These are phyloP conservation scores for Verasper variegatus DNA, from an alignment of 2,113 vertebrate species.

Conservation along the genomic window DNA sequence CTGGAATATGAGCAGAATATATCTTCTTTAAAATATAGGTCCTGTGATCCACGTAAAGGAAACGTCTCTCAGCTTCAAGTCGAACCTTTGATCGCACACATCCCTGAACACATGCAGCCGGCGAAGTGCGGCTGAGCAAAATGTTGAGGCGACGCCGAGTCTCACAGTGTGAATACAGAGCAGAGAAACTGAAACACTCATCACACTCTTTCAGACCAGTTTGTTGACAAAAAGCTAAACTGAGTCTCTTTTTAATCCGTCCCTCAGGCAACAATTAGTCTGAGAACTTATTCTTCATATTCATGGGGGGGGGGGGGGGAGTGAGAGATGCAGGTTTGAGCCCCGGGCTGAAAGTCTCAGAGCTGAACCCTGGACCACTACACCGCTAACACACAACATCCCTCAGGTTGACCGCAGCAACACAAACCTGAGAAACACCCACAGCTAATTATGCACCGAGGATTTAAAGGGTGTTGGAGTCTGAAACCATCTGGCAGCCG, in stretches of 20 bases:
- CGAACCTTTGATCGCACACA: too few relatives aligned
- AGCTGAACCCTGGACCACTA: slow-evolving; percentile 14
- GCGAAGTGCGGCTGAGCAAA: too few relatives aligned
- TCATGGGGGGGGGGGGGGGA: background rate
- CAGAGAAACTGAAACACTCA: slow-evolving; percentile 22
- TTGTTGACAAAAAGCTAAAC: slow-evolving; percentile 22
- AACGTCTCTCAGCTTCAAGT: too few relatives aligned
- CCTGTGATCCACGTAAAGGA: too few relatives aligned
- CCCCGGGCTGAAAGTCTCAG: slow-evolving; percentile 16
- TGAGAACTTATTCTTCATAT: slow-evolving; percentile 26
- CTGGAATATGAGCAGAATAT: too few relatives aligned
- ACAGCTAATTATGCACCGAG: slow-evolving; percentile 41
- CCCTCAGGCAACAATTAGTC: slow-evolving; percentile 54
- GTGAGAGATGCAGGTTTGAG: slow-evolving; percentile 24
- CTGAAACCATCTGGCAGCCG: slow-evolving; percentile 23
- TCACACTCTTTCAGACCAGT: slow-evolving; percentile 12
- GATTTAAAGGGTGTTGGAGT: slow-evolving; percentile 28
- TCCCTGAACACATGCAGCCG: too few relatives aligned
- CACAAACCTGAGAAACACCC: slow-evolving; percentile 31
- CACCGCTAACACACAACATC: slow-evolving; percentile 2
- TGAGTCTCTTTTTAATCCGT: slow-evolving; percentile 11
- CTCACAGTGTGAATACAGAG: slow-evolving; percentile 9
- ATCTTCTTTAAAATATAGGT: too few relatives aligned
- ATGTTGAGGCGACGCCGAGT: background rate
- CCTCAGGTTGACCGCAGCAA: slow-evolving; percentile 17